These are phyloP conservation scores for Chaetops frenatus DNA, from an alignment of 2,113 vertebrate species.

Conservation along the genomic window DNA sequence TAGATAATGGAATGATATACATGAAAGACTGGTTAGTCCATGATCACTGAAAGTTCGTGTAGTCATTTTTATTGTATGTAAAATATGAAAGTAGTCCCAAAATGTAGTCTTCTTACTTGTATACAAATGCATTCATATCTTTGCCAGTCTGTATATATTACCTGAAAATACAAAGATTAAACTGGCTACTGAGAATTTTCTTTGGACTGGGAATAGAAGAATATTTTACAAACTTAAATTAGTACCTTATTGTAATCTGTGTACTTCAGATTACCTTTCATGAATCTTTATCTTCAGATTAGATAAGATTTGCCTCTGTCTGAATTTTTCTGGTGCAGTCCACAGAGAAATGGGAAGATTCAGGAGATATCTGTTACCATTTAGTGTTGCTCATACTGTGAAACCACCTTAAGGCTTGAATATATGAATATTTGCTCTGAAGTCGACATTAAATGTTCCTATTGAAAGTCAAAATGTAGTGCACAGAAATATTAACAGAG, in stretches of 20 bases:
- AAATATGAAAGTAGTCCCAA: not conserved
- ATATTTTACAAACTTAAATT: not conserved
- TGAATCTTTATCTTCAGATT: not conserved
- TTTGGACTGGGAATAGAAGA: not conserved
- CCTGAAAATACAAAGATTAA: not conserved
- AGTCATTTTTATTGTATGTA: not conserved
- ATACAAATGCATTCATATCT: not conserved
- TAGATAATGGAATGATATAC: not conserved
- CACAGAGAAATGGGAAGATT: not conserved
- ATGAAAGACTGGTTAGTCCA: not conserved
- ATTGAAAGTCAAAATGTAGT: not conserved
- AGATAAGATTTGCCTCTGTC: not conserved
- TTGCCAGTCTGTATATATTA: not conserved
- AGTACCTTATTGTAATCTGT: not conserved
- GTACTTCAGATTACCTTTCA: not conserved
- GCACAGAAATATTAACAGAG: not conserved
- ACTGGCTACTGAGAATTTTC: not conserved
- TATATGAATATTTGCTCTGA: slow-evolving; percentile 44
- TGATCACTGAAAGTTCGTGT: not conserved
- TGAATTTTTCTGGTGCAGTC: not conserved
- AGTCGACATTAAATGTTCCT: not conserved
- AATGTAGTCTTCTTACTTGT: not conserved
- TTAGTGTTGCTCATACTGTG: slow-evolving; percentile 11
- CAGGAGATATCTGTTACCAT: not conserved
- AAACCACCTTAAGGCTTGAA: slow-evolving; percentile 31